phyloP scores from a whole-genome alignment of 1,140 invertebrate species.

The Drosophila aff. region DNA sequence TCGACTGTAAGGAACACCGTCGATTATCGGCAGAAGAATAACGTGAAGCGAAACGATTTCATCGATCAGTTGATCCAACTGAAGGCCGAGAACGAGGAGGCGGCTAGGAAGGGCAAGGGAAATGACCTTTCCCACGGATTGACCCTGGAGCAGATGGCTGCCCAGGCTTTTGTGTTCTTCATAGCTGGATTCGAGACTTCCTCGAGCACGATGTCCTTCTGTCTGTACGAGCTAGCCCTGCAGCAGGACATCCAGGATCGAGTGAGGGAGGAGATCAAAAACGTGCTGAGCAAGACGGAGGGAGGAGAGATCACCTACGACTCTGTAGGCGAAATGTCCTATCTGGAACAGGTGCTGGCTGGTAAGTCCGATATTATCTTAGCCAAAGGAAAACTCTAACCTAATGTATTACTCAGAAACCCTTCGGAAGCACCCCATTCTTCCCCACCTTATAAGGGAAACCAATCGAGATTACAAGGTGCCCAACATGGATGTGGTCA shows the following conservation, averaged over 20 bases:
- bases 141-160: slow-evolving; percentile 75
- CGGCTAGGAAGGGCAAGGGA: slow-evolving; percentile 22
- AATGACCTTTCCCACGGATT: slow-evolving; percentile 63
- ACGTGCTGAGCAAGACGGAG: slow-evolving; percentile 39
- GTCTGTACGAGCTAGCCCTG: slow-evolving; percentile 81
- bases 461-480: slow-evolving; percentile 86
- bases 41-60: slow-evolving; percentile 84
- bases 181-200: slow-evolving; percentile 82
- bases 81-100: slow-evolving; percentile 54
- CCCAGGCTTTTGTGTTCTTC: slow-evolving; percentile 79
- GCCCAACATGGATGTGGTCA: slow-evolving; percentile 83
- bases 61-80: slow-evolving; percentile 83
- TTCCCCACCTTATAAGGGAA: slow-evolving; percentile 84
- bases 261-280: slow-evolving; percentile 85
- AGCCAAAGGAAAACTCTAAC: background rate
- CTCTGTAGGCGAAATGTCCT: slow-evolving; percentile 68
- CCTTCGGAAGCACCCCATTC: slow-evolving; percentile 86
- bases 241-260: slow-evolving; percentile 86
- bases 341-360: slow-evolving; percentile 77
- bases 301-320: slow-evolving; percentile 76
- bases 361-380: slow-evolving; percentile 60
- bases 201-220: slow-evolving; percentile 85
- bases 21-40: slow-evolving; percentile 79
- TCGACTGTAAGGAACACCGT: slow-evolving; percentile 79
- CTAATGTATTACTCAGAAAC: slow-evolving; percentile 58